Conservation (phyloP, 1,140 invertebrate species). For the Calliopsis andreniformis region DNA sequence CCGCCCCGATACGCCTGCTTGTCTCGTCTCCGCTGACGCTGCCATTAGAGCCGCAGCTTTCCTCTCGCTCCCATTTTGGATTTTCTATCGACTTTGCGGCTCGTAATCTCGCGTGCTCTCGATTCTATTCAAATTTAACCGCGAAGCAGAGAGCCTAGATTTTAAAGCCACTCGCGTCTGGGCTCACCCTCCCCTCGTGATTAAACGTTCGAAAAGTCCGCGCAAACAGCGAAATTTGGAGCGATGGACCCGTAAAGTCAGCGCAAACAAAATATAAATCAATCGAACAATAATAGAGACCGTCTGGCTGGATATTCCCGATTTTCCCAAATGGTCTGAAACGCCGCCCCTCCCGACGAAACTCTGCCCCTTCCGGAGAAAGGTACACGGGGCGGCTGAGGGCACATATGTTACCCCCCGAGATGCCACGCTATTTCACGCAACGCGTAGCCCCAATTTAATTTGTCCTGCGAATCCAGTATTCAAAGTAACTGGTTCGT, state of each 20-base stretch:
- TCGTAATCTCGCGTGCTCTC: no score
- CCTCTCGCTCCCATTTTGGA: slow-evolving; percentile 29
- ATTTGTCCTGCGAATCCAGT: slow-evolving; percentile 35
- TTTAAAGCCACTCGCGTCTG: no score
- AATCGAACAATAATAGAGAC: slow-evolving; percentile 75
- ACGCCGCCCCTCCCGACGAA: slow-evolving; percentile 54
- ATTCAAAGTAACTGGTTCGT: slow-evolving; percentile 29
- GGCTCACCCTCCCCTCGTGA: no score
- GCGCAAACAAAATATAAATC: slow-evolving; percentile 80
- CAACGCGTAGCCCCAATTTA: slow-evolving; percentile 61
- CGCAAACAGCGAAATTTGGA: neutral
- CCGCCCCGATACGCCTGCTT: slow-evolving; percentile 74
- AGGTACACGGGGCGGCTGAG: slow-evolving; percentile 28
- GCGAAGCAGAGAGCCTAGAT: no score
- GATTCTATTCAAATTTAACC: no score
- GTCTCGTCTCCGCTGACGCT: slow-evolving; percentile 26
- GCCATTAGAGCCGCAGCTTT: slow-evolving; percentile 27
- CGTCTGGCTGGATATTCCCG: slow-evolving; percentile 74
- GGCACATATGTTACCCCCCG: slow-evolving; percentile 76
- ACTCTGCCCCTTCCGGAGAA: slow-evolving; percentile 33
- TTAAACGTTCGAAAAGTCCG: neutral
- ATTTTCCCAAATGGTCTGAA: slow-evolving; percentile 80
- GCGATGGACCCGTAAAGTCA: slow-evolving; percentile 38
- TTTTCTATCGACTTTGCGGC: neutral
- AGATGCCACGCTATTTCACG: slow-evolving; percentile 72